These are phyloP conservation scores for Fulmarus glacialis DNA, from an alignment of 2,113 vertebrate species.

Conservation along the genomic window DNA sequence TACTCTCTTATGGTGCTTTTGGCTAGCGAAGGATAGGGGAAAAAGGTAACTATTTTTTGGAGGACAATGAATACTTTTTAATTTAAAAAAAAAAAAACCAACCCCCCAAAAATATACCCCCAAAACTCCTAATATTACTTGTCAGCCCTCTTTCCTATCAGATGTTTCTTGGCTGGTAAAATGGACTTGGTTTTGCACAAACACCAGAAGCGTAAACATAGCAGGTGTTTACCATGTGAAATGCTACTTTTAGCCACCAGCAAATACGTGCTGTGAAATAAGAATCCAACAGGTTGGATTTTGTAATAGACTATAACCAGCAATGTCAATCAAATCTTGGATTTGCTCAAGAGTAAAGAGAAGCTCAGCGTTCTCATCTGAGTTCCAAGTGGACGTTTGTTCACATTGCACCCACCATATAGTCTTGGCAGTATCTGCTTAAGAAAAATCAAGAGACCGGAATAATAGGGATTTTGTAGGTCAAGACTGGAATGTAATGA, in stretches of 20 bases:
- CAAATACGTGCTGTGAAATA: conserved; percentile 10
- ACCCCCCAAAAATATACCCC: background rate
- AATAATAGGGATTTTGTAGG: background rate
- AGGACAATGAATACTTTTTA: background rate
- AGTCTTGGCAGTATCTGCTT: background rate
- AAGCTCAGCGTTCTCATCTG: conserved; percentile 14
- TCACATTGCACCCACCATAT: background rate
- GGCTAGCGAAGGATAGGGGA: background rate
- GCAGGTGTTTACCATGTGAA: background rate
- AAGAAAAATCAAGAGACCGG: background rate
- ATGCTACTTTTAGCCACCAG: conserved; percentile 37
- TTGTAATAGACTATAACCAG: conserved; percentile 52
- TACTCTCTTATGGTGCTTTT: background rate
- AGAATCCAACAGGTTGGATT: conserved; percentile 15
- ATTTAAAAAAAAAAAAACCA: background rate
- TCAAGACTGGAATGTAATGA: background rate
- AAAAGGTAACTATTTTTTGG: background rate
- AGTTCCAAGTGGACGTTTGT: background rate
- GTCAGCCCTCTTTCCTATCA: background rate
- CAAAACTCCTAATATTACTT: background rate
- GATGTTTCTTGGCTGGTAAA: background rate
- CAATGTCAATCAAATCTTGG: conserved; percentile 43
- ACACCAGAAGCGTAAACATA: background rate
- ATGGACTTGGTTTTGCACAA: background rate
- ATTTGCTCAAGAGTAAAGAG: conserved; percentile 27